Evolutionary conservation across 2,113 vertebrate species (phyloP).

Genomic region (Neodon shergylaensis): DNA sequence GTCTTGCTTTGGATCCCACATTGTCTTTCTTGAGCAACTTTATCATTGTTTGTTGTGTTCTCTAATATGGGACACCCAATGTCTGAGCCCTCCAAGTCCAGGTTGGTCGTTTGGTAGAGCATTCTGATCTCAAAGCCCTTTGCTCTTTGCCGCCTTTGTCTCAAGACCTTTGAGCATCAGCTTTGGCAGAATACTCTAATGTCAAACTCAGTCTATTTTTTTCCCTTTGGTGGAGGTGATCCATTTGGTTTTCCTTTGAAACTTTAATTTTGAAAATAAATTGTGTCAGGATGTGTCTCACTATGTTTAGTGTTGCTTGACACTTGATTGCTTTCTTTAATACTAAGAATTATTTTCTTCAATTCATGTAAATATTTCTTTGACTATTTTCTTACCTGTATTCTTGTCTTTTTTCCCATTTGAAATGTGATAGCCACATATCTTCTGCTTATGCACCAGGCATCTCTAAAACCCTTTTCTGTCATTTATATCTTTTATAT

Average conservation of each 20-base stretch:
- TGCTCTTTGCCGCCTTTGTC: not conserved
- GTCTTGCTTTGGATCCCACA: not conserved
- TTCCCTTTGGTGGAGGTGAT: not conserved
- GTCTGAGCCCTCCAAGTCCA: not conserved
- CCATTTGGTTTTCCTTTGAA: not conserved
- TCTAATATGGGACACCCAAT: constrained; percentile 1
- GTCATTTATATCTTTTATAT: not conserved
- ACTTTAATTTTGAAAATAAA: not conserved
- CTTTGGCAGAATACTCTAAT: not conserved
- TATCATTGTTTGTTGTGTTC: not conserved
- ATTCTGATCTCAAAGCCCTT: not conserved
- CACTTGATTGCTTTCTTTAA: not conserved
- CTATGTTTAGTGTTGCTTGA: not conserved
- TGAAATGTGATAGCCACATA: not conserved
- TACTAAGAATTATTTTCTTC: not conserved
- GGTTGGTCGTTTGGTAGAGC: not conserved
- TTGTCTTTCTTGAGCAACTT: not conserved
- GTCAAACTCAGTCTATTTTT: not conserved
- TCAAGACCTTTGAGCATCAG: not conserved
- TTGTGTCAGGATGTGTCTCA: not conserved
- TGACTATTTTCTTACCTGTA: not conserved
- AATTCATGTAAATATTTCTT: not conserved
- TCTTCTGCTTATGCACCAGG: not conserved
- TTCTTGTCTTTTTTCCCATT: not conserved
- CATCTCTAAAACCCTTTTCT: not conserved